Percentiles rank a stretch among this genome's conserved stretches.
phyloP scores from a whole-genome alignment of 2,888 invertebrate species.

The Ashinkailepas kermadecensis region DNA sequence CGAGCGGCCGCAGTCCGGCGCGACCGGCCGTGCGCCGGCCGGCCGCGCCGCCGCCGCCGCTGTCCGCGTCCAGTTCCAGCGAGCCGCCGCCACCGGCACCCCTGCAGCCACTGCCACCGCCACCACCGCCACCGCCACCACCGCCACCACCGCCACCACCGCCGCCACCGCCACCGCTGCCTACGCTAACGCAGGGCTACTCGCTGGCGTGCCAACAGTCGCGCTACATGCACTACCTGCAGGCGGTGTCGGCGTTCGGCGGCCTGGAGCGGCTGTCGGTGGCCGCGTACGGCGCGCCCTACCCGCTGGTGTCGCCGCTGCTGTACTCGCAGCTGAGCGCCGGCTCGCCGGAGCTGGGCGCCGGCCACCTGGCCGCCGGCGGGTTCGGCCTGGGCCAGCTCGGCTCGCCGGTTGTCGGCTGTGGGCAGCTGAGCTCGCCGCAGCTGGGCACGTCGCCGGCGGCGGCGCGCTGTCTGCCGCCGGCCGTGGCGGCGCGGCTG shows the following conservation, averaged over 20 bases:
- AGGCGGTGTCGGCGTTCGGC: conserved; percentile 13
- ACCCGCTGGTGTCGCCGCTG: conserved; percentile 17
- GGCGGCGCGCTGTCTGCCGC: background rate
- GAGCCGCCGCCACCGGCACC: background rate
- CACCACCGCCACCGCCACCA: background rate
- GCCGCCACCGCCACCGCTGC: background rate
- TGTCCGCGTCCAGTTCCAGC: background rate
- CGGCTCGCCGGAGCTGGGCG: background rate
- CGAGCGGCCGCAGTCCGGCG: background rate
- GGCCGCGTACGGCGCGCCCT: background rate
- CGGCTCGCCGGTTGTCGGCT: background rate
- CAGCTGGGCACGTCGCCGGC: background rate
- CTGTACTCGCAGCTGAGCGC: conserved; percentile 8
- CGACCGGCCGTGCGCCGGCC: background rate
- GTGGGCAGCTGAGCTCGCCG: background rate
- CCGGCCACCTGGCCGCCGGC: background rate
- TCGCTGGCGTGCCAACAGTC: conserved; percentile 8
- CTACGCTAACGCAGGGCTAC: background rate
- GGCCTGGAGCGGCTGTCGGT: background rate
- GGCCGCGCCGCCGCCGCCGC: background rate
- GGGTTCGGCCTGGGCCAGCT: background rate
- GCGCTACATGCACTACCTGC: conserved; percentile 14
- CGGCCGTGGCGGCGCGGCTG: background rate
- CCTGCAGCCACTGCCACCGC: background rate
- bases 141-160: background rate